phyloP scores from a whole-genome alignment of 2,113 vertebrate species.

The Hemiprocne comata region DNA sequence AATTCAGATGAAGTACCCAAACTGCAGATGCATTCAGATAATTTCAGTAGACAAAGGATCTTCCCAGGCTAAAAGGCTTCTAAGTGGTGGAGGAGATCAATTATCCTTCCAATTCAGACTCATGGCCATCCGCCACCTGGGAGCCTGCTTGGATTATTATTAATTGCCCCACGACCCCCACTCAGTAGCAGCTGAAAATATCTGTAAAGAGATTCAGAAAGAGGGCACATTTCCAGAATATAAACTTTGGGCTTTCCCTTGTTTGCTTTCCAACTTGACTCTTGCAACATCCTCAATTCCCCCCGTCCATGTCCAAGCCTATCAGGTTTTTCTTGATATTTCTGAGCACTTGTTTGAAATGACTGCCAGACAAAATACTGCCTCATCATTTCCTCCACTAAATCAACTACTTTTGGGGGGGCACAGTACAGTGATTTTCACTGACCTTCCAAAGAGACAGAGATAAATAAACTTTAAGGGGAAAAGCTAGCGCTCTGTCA shows the following conservation, averaged over 20 bases:
- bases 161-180: not conserved
- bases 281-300: not conserved
- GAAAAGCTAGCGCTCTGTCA: conserved; percentile 49
- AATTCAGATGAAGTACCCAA: conserved; percentile 34
- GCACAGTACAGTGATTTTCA: conserved; percentile 29
- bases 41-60: conserved; percentile 59
- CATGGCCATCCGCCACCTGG: conserved; percentile 10
- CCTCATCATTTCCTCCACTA: conserved; percentile 45
- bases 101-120: conserved; percentile 60
- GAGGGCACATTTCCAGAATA: conserved; percentile 21
- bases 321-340: not conserved
- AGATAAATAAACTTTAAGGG: conserved; percentile 47
- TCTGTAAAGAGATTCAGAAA: conserved; percentile 45
- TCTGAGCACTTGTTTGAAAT: conserved; percentile 51
- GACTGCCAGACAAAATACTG: conserved; percentile 4
- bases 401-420: conserved; percentile 29
- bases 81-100: conserved; percentile 58
- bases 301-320: not conserved
- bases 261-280: conserved; percentile 33
- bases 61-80: conserved; percentile 52
- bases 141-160: conserved; percentile 48
- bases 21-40: conserved; percentile 48
- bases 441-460: conserved; percentile 57
- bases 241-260: not conserved
- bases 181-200: not conserved